Conservation (phyloP, 2,888 invertebrate genomes). For the Hoplodrina ambigua region DNA sequence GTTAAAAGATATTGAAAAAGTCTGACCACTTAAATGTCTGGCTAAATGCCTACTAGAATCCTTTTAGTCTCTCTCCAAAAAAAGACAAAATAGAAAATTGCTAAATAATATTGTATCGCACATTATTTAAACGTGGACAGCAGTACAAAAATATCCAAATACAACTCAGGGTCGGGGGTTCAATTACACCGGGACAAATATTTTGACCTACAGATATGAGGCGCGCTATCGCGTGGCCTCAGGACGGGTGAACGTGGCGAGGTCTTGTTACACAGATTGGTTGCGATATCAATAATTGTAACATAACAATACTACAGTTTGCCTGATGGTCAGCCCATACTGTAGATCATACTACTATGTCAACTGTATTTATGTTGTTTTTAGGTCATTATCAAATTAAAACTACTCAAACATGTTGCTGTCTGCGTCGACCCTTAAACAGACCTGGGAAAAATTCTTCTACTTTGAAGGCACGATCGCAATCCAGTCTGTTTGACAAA, state of each 20-base stretch:
- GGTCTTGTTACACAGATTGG: constrained; percentile 9
- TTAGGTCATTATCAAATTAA: not conserved
- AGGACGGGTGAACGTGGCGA: constrained; percentile 16
- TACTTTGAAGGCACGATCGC: too few relatives aligned
- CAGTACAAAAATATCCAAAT: constrained; percentile 6
- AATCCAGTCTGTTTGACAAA: too few relatives aligned
- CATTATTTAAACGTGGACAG: not conserved
- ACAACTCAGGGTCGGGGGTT: constrained; percentile 37
- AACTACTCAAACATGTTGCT: not conserved
- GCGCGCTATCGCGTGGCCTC: constrained; percentile 17
- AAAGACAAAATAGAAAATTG: not conserved
- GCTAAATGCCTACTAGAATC: not conserved
- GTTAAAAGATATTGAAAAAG: too few relatives aligned
- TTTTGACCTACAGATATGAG: constrained; percentile 37
- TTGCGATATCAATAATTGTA: not conserved
- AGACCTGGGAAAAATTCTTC: too few relatives aligned
- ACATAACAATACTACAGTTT: too few relatives aligned
- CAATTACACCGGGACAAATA: constrained; percentile 33
- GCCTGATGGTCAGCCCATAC: too few relatives aligned
- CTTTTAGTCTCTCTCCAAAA: not conserved
- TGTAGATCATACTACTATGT: not conserved
- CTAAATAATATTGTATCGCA: not conserved
- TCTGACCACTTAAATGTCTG: too few relatives aligned
- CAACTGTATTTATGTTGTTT: not conserved
- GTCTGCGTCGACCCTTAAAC: not conserved